Evolutionary conservation across 2,888 invertebrate genomes (phyloP).

Genomic region (Ptychoptera contaminata): DNA sequence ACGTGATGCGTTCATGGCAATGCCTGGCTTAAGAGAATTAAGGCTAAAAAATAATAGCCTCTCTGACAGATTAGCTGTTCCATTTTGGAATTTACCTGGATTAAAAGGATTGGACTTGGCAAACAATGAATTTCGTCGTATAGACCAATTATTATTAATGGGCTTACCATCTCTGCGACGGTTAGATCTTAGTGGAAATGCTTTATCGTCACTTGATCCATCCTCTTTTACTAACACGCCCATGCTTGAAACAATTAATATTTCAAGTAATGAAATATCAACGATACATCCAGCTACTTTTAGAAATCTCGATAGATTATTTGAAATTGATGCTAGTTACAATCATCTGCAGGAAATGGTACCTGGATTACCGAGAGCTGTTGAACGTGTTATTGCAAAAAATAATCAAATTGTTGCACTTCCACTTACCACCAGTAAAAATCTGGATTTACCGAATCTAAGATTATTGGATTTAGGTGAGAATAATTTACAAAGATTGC

Average conservation of each 20-base stretch:
- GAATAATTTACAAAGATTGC: constrained; percentile 56
- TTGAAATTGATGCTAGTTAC: constrained; percentile 59
- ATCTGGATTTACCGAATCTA: constrained; percentile 54
- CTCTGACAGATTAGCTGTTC: constrained; percentile 51
- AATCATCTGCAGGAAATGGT: constrained; percentile 60
- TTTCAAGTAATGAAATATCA: constrained; percentile 58
- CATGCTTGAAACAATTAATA: constrained; percentile 60
- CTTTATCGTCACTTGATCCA: constrained; percentile 51
- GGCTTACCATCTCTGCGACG: constrained; percentile 61
- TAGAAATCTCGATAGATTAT: constrained; percentile 53
- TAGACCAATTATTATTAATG: constrained; percentile 55
- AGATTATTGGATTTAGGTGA: constrained; percentile 58
- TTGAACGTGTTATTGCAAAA: constrained; percentile 57
- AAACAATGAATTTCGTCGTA: constrained; percentile 50
- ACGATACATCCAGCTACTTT: constrained; percentile 62
- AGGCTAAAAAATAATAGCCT: constrained; percentile 72
- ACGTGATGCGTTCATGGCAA: constrained; percentile 62
- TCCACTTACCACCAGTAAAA: constrained; percentile 47
- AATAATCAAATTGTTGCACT: constrained; percentile 53
- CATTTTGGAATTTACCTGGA: constrained; percentile 72
- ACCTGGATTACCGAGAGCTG: constrained; percentile 59
- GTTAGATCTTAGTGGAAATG: constrained; percentile 62
- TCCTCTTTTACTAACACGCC: constrained; percentile 56
- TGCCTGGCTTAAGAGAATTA: constrained; percentile 70
- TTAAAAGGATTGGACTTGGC: constrained; percentile 73